Evolutionary conservation across 2,797 vertebrate genomes (phyloP).

Genomic region (Myioborus miniatus): DNA sequence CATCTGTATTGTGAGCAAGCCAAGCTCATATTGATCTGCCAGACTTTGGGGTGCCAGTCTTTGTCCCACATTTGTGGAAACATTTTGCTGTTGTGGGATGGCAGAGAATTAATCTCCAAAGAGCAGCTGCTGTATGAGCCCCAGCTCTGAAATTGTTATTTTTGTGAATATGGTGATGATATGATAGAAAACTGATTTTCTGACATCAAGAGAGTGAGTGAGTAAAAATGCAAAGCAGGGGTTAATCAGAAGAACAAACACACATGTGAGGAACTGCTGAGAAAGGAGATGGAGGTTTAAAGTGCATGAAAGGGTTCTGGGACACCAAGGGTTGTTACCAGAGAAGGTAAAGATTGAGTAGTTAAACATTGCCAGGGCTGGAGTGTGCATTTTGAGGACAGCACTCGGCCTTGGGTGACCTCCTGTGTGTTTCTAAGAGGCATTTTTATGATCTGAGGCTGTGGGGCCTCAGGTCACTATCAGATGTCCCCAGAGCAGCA

Average conservation of each 20-base stretch:
- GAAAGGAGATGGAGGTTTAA: not conserved
- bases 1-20: not conserved
- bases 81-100: not conserved
- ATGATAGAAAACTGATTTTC: not conserved
- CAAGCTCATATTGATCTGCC: accelerated
- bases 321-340: not conserved
- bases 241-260: not conserved
- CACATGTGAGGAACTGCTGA: not conserved
- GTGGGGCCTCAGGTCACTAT: not conserved
- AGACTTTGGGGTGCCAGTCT: not conserved
- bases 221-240: not conserved
- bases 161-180: not conserved
- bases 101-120: not conserved
- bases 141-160: not conserved
- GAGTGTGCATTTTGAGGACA: not conserved
- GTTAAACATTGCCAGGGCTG: not conserved
- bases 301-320: not conserved
- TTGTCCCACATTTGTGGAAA: not conserved
- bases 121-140: not conserved
- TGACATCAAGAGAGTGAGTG: not conserved
- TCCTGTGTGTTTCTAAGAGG: not conserved
- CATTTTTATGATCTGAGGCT: not conserved
- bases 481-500: not conserved
- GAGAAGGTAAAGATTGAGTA: not conserved
- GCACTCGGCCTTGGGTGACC: not conserved